These are phyloP conservation scores for Gambusia holbrooki DNA, from an alignment of 2,113 vertebrate species.

Conservation along the genomic window DNA sequence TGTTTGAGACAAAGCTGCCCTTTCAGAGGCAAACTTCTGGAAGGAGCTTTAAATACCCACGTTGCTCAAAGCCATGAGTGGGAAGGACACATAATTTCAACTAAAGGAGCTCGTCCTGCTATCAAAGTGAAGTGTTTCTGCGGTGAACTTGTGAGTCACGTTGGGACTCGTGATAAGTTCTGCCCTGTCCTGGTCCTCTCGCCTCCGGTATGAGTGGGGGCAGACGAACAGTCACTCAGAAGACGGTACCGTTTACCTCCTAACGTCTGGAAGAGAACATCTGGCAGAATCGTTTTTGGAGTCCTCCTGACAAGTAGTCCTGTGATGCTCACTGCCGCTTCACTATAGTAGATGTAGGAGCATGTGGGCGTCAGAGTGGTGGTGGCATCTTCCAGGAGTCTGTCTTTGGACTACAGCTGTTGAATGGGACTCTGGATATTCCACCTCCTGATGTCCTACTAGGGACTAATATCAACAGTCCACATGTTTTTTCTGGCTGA, in stretches of 20 bases:
- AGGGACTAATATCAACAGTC: no score
- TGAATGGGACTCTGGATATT: no score
- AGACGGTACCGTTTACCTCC: constrained; percentile 3
- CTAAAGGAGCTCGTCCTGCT: not conserved
- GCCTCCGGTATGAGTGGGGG: constrained; percentile 27
- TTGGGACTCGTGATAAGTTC: constrained; percentile 17
- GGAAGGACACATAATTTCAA: constrained; percentile 5
- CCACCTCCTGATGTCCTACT: no score
- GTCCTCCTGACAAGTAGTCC: not conserved
- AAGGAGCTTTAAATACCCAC: not conserved
- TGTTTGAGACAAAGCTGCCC: not conserved
- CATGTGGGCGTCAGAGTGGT: no score
- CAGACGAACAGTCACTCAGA: constrained; percentile 30
- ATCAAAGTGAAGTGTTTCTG: constrained; percentile 35
- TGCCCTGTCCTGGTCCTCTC: constrained; percentile 4
- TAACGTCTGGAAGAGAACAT: constrained; percentile 10
- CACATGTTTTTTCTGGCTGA: no score
- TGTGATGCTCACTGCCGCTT: no score
- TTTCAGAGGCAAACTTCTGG: no score
- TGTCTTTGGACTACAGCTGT: no score
- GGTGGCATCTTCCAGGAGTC: no score
- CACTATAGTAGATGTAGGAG: no score
- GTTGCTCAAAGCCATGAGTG: not conserved
- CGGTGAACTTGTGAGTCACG: constrained; percentile 37
- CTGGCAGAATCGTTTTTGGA: not conserved